phyloP scores from a whole-genome alignment of 2,113 vertebrate species.

The Edolisoma coerulescens region DNA sequence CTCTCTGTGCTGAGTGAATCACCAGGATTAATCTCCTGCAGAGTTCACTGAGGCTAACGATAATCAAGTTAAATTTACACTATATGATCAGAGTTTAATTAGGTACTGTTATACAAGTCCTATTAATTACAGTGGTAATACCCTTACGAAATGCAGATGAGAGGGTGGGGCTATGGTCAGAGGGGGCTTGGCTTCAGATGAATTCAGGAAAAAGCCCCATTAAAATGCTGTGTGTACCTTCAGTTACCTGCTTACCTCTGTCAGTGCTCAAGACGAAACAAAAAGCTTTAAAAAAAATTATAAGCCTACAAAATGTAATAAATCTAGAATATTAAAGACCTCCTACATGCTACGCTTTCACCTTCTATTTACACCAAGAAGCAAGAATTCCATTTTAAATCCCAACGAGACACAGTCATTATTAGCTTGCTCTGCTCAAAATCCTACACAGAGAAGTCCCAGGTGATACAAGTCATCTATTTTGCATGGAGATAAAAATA shows the following conservation, averaged over 20 bases:
- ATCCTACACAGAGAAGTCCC: neutral
- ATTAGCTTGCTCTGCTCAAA: neutral
- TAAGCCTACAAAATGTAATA: neutral
- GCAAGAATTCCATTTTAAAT: neutral
- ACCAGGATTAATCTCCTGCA: conserved; percentile 52
- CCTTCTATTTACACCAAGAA: neutral
- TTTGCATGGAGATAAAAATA: neutral
- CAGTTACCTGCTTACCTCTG: neutral
- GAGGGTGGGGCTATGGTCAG: neutral
- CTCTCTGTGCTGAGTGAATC: conserved; percentile 34
- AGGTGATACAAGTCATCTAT: neutral
- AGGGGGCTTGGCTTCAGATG: neutral
- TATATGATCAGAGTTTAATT: conserved; percentile 66
- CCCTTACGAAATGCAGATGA: conserved; percentile 48
- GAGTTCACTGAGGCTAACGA: conserved; percentile 42
- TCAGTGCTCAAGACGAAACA: neutral
- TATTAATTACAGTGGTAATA: conserved; percentile 60
- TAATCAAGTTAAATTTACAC: conserved; percentile 70
- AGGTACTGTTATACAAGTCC: conserved; percentile 58
- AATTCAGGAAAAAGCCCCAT: neutral
- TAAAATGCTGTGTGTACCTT: neutral
- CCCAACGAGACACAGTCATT: neutral
- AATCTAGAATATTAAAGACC: neutral
- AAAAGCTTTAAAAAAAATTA: neutral
- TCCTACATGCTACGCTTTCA: neutral